Base-by-base conservation (phyloP, 2,888 invertebrate genomes). In the Harpalus rubripes region DNA sequence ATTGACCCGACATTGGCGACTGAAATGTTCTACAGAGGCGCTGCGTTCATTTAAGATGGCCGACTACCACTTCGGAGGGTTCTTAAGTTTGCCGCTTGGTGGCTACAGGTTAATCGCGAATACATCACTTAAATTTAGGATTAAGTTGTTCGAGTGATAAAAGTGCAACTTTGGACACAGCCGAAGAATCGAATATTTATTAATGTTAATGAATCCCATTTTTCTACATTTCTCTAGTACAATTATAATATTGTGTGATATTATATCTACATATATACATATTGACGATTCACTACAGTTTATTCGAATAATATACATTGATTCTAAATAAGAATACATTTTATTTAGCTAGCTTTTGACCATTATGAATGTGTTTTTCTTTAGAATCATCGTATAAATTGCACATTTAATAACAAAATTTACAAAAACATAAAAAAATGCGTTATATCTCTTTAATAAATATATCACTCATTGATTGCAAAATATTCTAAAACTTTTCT, bases 171-270 rank as follows among this genome's bases (percentile, higher is more conserved):
- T 32, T 5, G 32, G 32, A 32, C 32, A 32, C 32, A 32, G 32
- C 32, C 32, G 1, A 32, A 39, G 26, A 4, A 32, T 32, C n/a
- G 32, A 65, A 22, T 61, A 65, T 65, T 68, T 7, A 59, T 39
- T 41, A 68, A 68, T 68, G 68, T 68, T 68, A 32, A 68, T 68
- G 68, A 68, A 68, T 68, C 26, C 32, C n/a, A 39, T 2, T 68
- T 68, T 68, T 68, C 68, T 39, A 68, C 68, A 58, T 52, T 32
- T 56, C 68, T 82, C 68, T 72, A 82, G 58, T 82, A 82, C 82
- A 82, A 82, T 72, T 82, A 56, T 56, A 56, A 72, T 82, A 68
- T 82, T 72, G 82, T 82, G 82, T 82, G 82, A 82, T 82, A 82
- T 82, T 68, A 41, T 68, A 82, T 72, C 52, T 82, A 82, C 56